Base-by-base conservation (phyloP, 2,797 vertebrate species). In the Sebastes baramenuke region DNA sequence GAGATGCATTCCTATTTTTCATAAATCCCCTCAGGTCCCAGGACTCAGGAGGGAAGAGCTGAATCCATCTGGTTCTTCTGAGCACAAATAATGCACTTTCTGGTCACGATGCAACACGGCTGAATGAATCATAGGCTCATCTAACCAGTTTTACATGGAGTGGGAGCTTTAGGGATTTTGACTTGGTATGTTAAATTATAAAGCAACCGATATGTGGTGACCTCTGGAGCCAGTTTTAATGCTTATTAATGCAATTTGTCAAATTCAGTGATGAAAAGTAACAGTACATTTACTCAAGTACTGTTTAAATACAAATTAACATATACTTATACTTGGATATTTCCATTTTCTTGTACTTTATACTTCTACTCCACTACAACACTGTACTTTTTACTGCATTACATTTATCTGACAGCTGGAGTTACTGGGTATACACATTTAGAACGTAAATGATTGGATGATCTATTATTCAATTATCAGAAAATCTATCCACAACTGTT, bases 21-120 rank as follows among this genome's bases (percentile, higher is more conserved):
- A 76, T 58, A 9, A 54, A 74, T 62, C 20, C 74, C 72, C 68
- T 59, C 25, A 81, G 64, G 77, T 85, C 60, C 72, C 25, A 77
- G 77, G 81, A 74, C 72, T 61, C 67, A 77, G 4, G 60, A 62
- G 60, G 49, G 49, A 52, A 52, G 67, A 80, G 69, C 61, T 67
- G 81, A 77, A 68, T 67, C 82, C 82, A 78, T 80, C 73, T 81
- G 77, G 72, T 49, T 79, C 71, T 65, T 67, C 67, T 77, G 59
- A 85, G 73, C 73, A 69, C 72, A 83, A 74, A 78, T 68, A 74
- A 80, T 74, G 58, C 49, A 75, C 42, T 72, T 61, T 83, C 76
- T 79, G 61, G 77, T 88, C 89, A 87, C 75, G 72, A 91, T 65
- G 83, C 76, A 66, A 30, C 79, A 54, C 55, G 76, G 69, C 75